Evolutionary conservation across 2,797 vertebrate species (phyloP).

Genomic region (Menidia menidia): DNA sequence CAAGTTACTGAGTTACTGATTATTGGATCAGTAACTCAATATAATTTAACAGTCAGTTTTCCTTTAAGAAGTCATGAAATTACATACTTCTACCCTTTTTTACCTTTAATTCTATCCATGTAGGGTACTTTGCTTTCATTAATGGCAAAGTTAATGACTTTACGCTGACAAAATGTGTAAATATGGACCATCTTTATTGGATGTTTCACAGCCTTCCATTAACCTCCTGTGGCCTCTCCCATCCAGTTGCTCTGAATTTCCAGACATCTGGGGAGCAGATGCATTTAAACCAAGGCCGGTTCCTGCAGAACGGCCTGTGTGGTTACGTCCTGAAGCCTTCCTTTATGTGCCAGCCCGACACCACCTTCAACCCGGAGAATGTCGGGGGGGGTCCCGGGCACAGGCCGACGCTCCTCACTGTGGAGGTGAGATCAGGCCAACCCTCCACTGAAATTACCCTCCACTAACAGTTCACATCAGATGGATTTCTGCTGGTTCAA

Average conservation of each 20-base stretch:
- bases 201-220: no score
- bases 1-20: no score
- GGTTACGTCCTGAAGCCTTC: slow-evolving; percentile 90
- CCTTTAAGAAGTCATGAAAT: no score
- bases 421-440: slow-evolving; percentile 79
- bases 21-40: no score
- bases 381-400: slow-evolving; percentile 81
- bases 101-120: no score
- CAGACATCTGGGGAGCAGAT: slow-evolving; percentile 93
- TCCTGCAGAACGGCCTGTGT: slow-evolving; percentile 88
- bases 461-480: background rate
- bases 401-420: slow-evolving; percentile 74
- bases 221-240: slow-evolving; percentile 4
- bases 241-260: slow-evolving; percentile 93
- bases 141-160: no score
- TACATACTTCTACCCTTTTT: no score
- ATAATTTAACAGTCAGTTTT: no score
- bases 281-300: slow-evolving; percentile 92
- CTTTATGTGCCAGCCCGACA: slow-evolving; percentile 80
- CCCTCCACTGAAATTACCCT: background rate
- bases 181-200: no score
- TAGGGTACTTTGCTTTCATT: no score
- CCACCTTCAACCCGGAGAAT: slow-evolving; percentile 85
- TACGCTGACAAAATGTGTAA: no score
- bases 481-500: no score